Base-by-base conservation (phyloP, 1,140 invertebrate species). In the Heterodera schachtii region DNA sequence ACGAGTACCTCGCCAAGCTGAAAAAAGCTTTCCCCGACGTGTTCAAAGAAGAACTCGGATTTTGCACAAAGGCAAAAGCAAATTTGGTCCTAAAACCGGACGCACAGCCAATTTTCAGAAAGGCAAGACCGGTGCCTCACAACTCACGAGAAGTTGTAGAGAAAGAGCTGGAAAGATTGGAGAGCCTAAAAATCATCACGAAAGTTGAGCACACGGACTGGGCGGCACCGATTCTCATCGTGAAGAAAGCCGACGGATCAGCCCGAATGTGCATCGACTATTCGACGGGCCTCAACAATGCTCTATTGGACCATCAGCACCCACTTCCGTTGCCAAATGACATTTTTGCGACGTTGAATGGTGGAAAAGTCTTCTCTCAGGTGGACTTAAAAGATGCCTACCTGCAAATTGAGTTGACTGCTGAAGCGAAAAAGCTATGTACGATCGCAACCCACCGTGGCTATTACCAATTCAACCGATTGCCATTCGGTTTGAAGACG, bases 131-230 rank as follows among this genome's bases (percentile, higher is more conserved):
- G 7, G 84, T 91, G 0, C 84, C 88, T 3, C 84, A 84, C 69
- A 81, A 87, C 7, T 6, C 85, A 11, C 44, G 81, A 43, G 81
- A 78, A 2, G 81, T 81, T 49, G 82, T 91, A 3, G 87, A 89
- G 11, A 71, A 73, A 19, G 86, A 90, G 71, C 64, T 90, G 5
- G 82, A 88, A 9, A 49, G 84, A 44, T 75, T 89, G 60, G 46
- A 80, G 66, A 44, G 64, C 7, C 73, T 80, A 64, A 81, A 85
- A 2, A 82, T 86, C 9, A 84, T 91, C 49, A 75, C 81, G 76
- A 80, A 77, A 46, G 83, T 91, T 19, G 75, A 85, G 47, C 57
- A 83, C 83, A 64, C 86, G 74, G 90, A 89, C 89, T 92, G 90
- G 90, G 90, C 89, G 19, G 88, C 90, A n/a, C 31, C 31, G 31